A percentile compares a stretch with the other conserved stretches of the same genome.
Conservation (phyloP, 2,888 invertebrate genomes). For the Pecten maximus region DNA sequence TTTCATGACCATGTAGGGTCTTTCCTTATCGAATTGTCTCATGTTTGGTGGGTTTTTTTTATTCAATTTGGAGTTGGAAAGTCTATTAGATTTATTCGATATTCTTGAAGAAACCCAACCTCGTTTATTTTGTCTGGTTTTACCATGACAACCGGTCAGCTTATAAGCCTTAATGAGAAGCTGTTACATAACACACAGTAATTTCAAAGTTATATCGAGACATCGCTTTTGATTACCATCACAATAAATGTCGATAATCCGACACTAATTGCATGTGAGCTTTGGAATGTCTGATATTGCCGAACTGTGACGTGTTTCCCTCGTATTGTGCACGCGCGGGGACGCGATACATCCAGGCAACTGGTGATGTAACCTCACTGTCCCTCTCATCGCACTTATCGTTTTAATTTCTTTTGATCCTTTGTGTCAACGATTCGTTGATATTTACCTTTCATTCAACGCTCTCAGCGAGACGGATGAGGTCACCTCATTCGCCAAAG, state of each 20-base stretch:
- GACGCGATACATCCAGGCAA: neutral
- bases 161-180: neutral
- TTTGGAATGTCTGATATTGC: neutral
- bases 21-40: neutral
- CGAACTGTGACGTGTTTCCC: neutral
- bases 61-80: neutral
- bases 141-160: neutral
- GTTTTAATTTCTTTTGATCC: constrained; percentile 9
- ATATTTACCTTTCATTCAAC: constrained; percentile 14
- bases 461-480: neutral
- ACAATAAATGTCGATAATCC: too few species aligned
- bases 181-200: neutral
- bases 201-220: too few species aligned
- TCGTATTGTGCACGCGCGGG: neutral
- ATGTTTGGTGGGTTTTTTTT: neutral
- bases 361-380: neutral
- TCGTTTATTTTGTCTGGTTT: neutral
- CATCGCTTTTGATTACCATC: too few species aligned
- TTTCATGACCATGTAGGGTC: neutral
- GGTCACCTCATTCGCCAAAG: neutral
- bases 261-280: too few species aligned
- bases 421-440: neutral
- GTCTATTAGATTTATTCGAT: neutral
- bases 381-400: neutral
- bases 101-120: neutral